Evolutionary conservation across 1,140 invertebrate species (phyloP).

Genomic region (Scylla paramamosain): DNA sequence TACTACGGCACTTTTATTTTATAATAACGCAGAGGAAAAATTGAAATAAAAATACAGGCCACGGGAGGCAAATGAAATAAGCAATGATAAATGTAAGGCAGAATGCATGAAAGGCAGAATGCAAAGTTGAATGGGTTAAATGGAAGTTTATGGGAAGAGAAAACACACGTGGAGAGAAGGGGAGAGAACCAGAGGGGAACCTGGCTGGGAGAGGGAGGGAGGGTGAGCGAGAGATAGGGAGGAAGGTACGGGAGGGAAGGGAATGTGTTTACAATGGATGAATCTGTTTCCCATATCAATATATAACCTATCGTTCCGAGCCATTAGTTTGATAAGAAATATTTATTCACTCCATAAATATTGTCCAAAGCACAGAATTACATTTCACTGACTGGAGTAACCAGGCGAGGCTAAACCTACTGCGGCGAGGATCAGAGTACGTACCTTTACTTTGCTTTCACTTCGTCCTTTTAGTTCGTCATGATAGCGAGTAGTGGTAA

Average conservation of each 20-base stretch:
- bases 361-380: not conserved
- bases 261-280: conserved; percentile 23
- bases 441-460: too few relatives aligned
- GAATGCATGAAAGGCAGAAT: not conserved
- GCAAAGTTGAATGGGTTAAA: not conserved
- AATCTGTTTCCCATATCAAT: conserved; percentile 23
- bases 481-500: too few relatives aligned
- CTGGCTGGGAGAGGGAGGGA: too few relatives aligned
- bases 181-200: too few relatives aligned
- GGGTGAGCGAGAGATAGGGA: not conserved
- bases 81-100: not conserved
- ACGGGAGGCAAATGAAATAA: too few relatives aligned
- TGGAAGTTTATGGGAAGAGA: not conserved
- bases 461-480: too few relatives aligned
- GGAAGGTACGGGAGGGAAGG: not conserved
- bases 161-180: not conserved
- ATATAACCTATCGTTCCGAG: not conserved
- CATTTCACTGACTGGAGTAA: not conserved
- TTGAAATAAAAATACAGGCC: too few relatives aligned
- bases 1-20: too few relatives aligned
- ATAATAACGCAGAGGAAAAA: too few relatives aligned
- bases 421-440: too few relatives aligned
- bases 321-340: conserved; percentile 16
- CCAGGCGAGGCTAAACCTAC: not conserved
- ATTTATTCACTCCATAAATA: conserved; percentile 11